Base-by-base conservation (phyloP, 2,888 invertebrate genomes). In the Amphipyra berbera region DNA sequence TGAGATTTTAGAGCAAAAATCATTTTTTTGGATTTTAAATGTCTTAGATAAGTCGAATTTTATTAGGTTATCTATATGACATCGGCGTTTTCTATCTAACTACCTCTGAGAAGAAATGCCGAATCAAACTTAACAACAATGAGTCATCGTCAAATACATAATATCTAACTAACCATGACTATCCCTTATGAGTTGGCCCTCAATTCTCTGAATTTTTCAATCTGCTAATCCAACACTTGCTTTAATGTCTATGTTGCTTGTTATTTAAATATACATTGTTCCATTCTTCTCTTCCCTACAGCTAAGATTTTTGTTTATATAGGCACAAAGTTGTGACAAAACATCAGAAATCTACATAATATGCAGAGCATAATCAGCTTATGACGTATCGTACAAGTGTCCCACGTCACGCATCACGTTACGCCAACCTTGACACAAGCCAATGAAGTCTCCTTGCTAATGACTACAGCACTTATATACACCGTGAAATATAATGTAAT, bases 361-460 rank as follows among this genome's bases (percentile, higher is more conserved):
- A 53, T 30, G 44, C 21, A 13, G 41, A 56, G 47, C 41, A 65
- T 71, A 76, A 73, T 65, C 63, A 66, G 79, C 52, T 76, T 68
- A 68, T 76, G 68, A 73, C 76, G 79, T 70, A 78, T 10, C 52
- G 8, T 14, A 47, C 52, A 46, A 62, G 40, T 46, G 63, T 40
- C 56, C 35, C 46, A 55, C 60, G 66, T 66, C 73, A 68, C 55
- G 55, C 68, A 42, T 68, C 74, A 61, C 58, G 55, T 44, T 58
- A 53, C 59, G n/a, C 33, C 63, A 68, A 73, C 78, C 78, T 78
- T 78, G 66, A 70, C 69, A 68, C 40, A 59, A 73, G 63, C 70
- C 79, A 62, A 65, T 64, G 79, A 68, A 73, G 68, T 63, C 56
- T 69, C 13, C 72, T 63, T 59, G 57, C 68, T 78, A 78, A 76